A percentile compares a stretch with the other conserved stretches of the same genome.
phyloP scores from a whole-genome alignment of 2,888 invertebrate species.

The Eurois occulta region DNA sequence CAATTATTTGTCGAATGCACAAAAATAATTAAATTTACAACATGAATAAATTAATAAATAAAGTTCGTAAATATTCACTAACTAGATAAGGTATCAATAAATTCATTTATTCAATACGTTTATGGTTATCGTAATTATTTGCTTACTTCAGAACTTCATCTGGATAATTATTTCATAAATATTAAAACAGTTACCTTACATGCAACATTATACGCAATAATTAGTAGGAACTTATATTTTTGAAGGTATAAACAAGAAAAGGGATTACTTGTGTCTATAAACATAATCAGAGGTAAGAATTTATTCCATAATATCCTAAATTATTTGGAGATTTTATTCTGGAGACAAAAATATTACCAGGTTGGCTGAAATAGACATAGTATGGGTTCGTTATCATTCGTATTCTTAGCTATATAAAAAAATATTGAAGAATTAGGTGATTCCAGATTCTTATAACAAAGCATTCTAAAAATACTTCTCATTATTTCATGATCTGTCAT shows the following conservation, averaged over 20 bases:
- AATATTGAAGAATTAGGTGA: background rate
- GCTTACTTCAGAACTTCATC: background rate
- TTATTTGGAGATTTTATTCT: background rate
- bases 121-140: constrained; percentile 4
- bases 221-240: background rate
- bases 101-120: constrained; percentile 30
- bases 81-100: background rate
- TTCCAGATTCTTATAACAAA: background rate
- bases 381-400: background rate
- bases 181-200: background rate
- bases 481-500: background rate
- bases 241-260: background rate
- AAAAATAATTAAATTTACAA: constrained; percentile 13
- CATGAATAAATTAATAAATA: background rate
- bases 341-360: background rate
- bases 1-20: background rate
- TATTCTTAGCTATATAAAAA: background rate
- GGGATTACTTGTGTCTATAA: background rate
- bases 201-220: background rate
- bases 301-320: background rate
- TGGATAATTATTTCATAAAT: background rate
- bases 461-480: background rate
- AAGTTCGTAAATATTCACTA: background rate
- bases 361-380: background rate
- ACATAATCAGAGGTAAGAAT: background rate